Percentiles rank a stretch among this genome's conserved stretches.
phyloP scores from a whole-genome alignment of 1,140 invertebrate genomes.

The Trissolcus basalis region DNA sequence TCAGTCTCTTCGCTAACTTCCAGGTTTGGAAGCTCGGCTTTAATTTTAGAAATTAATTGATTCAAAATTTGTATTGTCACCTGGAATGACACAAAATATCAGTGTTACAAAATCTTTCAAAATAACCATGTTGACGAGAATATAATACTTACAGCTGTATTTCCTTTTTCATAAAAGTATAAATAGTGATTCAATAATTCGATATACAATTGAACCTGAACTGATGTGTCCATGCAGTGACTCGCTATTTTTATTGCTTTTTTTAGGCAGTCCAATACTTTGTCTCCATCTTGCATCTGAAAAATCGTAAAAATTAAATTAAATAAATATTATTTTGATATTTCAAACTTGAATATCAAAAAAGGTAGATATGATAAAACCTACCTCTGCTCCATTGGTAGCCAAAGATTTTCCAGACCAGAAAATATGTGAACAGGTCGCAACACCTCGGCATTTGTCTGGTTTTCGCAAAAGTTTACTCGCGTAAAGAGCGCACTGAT shows the following conservation, averaged over 20 bases:
- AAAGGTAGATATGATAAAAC: not conserved
- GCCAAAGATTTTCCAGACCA: constrained; percentile 92
- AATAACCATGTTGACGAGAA: no score
- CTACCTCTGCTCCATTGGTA: constrained; percentile 82
- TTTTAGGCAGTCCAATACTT: constrained; percentile 96
- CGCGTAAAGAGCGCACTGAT: constrained; percentile 94
- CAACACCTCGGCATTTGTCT: constrained; percentile 95
- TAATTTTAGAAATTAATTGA: constrained; percentile 94
- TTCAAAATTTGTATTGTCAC: constrained; percentile 85
- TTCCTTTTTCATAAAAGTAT: constrained; percentile 95
- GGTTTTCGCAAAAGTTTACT: constrained; percentile 98
- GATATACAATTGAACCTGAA: constrained; percentile 96
- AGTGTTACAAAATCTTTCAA: no score
- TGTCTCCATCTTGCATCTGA: constrained; percentile 90
- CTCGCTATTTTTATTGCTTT: constrained; percentile 96
- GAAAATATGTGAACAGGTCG: constrained; percentile 94
- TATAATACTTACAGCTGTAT: constrained; percentile 79
- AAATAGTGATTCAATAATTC: constrained; percentile 96
- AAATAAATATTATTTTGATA: not conserved
- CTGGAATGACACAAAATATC: constrained; percentile 65
- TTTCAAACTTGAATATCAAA: not conserved
- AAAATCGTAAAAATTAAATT: constrained; percentile 5
- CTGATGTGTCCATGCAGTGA: constrained; percentile 98
- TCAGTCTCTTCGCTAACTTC: constrained; percentile 96
- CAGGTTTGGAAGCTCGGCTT: constrained; percentile 93